Conservation (phyloP, 2,113 vertebrate genomes). For the Antigone vipio region DNA sequence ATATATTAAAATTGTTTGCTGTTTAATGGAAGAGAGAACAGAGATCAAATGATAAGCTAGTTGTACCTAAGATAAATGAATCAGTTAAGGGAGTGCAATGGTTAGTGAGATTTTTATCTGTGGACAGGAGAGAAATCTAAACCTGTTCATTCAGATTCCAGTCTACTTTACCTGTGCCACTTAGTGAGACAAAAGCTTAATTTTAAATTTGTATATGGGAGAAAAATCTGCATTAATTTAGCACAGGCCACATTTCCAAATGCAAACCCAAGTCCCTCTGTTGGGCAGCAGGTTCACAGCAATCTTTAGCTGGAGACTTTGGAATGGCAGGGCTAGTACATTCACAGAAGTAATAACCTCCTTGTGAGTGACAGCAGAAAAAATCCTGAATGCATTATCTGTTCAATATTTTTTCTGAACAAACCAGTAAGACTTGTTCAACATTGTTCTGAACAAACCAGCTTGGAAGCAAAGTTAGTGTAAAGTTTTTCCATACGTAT, state of each 20-base stretch:
- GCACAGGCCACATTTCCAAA: background rate
- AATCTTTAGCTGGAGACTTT: background rate
- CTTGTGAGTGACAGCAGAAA: background rate
- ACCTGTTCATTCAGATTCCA: constrained; percentile 2
- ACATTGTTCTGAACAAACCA: background rate
- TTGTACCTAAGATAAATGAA: constrained; percentile 29
- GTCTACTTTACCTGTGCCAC: background rate
- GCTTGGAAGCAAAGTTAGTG: background rate
- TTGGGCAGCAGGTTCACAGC: background rate
- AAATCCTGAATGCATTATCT: background rate
- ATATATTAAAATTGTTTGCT: constrained; percentile 35
- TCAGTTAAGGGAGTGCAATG: background rate
- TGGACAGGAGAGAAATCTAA: background rate
- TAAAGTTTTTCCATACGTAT: background rate
- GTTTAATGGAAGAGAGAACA: constrained; percentile 16
- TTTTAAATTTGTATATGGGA: background rate
- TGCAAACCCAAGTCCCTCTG: background rate
- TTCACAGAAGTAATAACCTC: background rate
- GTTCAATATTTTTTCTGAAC: background rate
- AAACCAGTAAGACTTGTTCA: background rate
- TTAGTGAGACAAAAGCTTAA: background rate
- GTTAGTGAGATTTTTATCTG: constrained; percentile 31
- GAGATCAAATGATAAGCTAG: background rate
- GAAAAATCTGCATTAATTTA: background rate
- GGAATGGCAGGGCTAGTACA: background rate